Evolutionary conservation across 2,113 vertebrate genomes (phyloP), one percentile per base, ranked within the genome.

Genomic region (Euleptes europaea): DNA sequence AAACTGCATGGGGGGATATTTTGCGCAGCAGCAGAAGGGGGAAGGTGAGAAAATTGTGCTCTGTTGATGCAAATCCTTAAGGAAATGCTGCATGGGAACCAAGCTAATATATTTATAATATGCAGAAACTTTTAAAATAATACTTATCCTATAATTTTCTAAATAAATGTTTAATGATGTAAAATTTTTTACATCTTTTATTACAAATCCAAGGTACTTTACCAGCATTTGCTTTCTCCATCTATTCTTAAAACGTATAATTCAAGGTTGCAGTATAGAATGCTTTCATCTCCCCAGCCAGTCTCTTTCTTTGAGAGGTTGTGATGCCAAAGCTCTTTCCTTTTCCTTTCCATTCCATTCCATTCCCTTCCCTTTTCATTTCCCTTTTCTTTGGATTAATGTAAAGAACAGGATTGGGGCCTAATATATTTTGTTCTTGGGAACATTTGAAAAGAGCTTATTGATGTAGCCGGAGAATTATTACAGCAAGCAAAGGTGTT

Each of bases 181-280:
- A 49, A 42, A 26, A 38, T 8, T 47, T 79, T 72, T 47, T 75
- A 88, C 88, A 69, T 86, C 54, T 8, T 89, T 89, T 75, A 19
- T 93, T 92, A 86, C 85, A 91, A 83, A 92, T 38, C 19, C 1
- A 0, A 80, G 26, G 85, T 78, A 79, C 65, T 75, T 79, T 81
- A n/a, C 44, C 9, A 70, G 49, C 57, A 86, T 35, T 85, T 78
- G 67, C 47, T 87, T 88, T 90, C 84, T 77, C 7, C 83, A 73
- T 73, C 67, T 71, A 63, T 78, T 92, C 93, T 93, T 69, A 85
- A 87, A 91, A 90, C 65, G 33, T 65, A 1, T 13, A 69, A 3
- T 85, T 63, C 69, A 84, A 38, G 10, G 71, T 72, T 66, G 33
- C 85, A 70, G 83, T 71, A 26, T 38, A 63, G 70, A 85, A 75